These are phyloP conservation scores for Oxyura jamaicensis DNA, from an alignment of 2,113 vertebrate species.

Conservation along the genomic window DNA sequence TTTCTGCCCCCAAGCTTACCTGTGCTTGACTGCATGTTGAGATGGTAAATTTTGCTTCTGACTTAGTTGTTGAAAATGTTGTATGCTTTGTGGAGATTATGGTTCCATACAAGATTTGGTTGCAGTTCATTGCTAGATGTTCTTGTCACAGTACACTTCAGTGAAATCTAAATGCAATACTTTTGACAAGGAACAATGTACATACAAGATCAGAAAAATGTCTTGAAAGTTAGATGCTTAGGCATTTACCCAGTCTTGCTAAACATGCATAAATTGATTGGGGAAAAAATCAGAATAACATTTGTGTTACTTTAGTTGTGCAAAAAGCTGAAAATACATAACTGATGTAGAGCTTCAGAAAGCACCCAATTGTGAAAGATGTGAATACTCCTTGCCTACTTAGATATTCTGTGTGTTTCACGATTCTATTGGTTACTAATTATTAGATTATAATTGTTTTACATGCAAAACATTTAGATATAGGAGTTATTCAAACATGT, in stretches of 20 bases:
- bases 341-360: background rate
- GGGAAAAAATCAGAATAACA: background rate
- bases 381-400: background rate
- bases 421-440: background rate
- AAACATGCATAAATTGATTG: background rate
- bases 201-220: background rate
- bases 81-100: background rate
- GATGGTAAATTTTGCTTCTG: background rate
- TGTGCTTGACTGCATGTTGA: background rate
- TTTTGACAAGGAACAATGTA: background rate
- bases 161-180: background rate
- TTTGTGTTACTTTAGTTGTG: background rate
- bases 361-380: background rate
- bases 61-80: background rate
- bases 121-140: background rate
- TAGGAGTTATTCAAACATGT: background rate
- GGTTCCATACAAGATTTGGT: background rate
- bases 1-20: background rate
- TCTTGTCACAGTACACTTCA: background rate
- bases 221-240: background rate
- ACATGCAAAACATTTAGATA: fast-evolving
- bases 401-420: background rate
- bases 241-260: background rate
- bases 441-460: background rate
- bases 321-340: background rate